Evolutionary conservation across 2,888 invertebrate genomes (phyloP), one percentile per base, ranked within the genome.

Genomic region (Ennomos quercinarius): DNA sequence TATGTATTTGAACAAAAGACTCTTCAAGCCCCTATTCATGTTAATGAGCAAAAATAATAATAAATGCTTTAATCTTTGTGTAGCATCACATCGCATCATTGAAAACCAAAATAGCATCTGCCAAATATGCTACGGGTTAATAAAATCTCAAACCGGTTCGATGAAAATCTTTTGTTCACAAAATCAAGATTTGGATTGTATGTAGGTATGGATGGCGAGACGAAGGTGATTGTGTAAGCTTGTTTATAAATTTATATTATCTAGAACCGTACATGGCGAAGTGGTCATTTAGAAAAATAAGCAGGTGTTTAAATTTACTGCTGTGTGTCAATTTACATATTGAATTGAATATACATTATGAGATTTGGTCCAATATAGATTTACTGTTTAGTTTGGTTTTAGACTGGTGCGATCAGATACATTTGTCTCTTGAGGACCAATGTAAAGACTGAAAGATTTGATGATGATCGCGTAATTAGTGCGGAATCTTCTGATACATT

Each of bases 101-200:
- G 62, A 69, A 52, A 66, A 64, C 72, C 45, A 74, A 81, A 81
- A 81, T 78, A 81, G 74, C 77, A 79, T 75, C 73, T 72, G 77
- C 72, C 72, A 63, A 75, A 73, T 74, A 67, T 69, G 67, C 46
- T 50, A 66, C 57, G 56, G 67, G 63, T 72, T 74, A 70, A 70
- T 70, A 71, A 72, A 72, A 78, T 77, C 74, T 67, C 64, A 77
- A 81, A 82, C 81, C 73, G 68, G 78, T 80, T 74, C 70, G 66
- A 68, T 67, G 70, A 66, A 72, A 78, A 74, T 67, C 71, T 76
- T 77, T 78, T 73, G 76, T 73, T 68, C 60, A 67, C 67, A 71
- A 71, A 69, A 64, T 60, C 62, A 68, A 70, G 65, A 72, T 67
- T 67, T 56, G 57, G 52, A 69, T 68, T 67, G n/a, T n/a, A n/a